These are phyloP conservation scores for Epistrophella euchroma DNA, from an alignment of 2,888 invertebrate species.

Conservation along the genomic window DNA sequence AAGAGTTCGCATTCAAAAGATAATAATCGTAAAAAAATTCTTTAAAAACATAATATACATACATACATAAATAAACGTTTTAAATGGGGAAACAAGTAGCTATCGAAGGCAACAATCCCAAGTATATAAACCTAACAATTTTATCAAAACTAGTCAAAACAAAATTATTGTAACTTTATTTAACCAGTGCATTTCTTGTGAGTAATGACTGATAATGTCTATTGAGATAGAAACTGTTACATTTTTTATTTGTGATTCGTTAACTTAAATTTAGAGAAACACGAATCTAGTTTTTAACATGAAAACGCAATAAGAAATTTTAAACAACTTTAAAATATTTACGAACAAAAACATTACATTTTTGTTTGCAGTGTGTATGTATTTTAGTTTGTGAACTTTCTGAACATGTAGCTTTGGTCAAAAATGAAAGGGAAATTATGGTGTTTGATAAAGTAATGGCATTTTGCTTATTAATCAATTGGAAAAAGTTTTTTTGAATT, in stretches of 20 bases:
- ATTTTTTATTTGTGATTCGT: neutral
- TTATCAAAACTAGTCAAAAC: constrained; percentile 35
- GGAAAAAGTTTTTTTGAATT: too few species aligned
- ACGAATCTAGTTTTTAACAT: too few species aligned
- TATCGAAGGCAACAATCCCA: constrained; percentile 8
- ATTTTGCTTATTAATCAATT: neutral
- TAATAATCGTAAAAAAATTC: constrained; percentile 57
- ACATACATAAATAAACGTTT: constrained; percentile 31
- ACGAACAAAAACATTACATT: neutral
- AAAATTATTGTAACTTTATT: neutral
- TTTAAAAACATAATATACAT: constrained; percentile 27
- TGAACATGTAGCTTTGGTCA: neutral
- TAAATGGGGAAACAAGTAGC: constrained; percentile 42
- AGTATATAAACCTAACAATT: constrained; percentile 18
- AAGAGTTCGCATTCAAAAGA: constrained; percentile 63
- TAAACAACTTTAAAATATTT: neutral
- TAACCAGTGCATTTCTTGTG: neutral
- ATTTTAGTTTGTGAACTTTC: neutral
- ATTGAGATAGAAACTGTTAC: neutral
- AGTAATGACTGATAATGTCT: neutral
- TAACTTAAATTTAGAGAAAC: neutral
- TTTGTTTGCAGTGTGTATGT: neutral
- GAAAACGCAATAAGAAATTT: neutral
- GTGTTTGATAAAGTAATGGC: neutral
- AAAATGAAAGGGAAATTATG: neutral